Conservation (phyloP, 2,113 vertebrate species). For the Corythornis vintsioides region DNA sequence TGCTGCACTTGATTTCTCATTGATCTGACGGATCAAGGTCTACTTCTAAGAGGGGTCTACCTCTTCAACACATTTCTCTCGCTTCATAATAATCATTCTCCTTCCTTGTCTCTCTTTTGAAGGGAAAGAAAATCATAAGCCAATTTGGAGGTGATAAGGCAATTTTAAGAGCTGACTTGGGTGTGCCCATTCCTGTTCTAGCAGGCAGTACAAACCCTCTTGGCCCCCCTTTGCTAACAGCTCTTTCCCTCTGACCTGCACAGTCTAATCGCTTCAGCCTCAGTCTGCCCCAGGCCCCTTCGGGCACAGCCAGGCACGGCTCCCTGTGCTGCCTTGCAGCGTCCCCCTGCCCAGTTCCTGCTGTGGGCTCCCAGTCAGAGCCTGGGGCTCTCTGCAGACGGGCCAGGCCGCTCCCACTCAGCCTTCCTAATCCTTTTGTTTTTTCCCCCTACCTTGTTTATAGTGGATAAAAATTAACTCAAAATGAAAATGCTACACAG, state of each 20-base stretch:
- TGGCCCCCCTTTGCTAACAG: not conserved
- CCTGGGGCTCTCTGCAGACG: fast-evolving
- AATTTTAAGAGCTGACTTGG: not conserved
- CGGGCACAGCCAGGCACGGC: fast-evolving
- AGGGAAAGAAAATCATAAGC: not conserved
- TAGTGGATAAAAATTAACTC: conserved; percentile 9
- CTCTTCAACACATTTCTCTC: not conserved
- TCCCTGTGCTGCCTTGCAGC: not conserved
- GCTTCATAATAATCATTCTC: not conserved
- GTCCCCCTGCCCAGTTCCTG: not conserved
- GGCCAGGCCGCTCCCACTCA: not conserved
- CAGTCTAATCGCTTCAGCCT: not conserved
- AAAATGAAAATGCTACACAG: not conserved
- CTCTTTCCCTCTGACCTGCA: not conserved
- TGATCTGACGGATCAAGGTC: not conserved
- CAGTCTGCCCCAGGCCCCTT: not conserved
- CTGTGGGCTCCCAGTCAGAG: not conserved
- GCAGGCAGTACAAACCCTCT: not conserved
- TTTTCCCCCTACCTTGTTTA: conserved; percentile 10
- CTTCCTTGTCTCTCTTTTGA: not conserved
- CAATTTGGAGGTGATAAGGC: not conserved
- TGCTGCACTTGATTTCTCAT: not conserved
- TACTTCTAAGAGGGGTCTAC: not conserved
- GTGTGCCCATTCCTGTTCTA: not conserved
- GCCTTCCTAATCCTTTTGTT: conserved; percentile 2